phyloP scores from a whole-genome alignment of 2,113 vertebrate genomes.

The Tenrec ecaudatus region DNA sequence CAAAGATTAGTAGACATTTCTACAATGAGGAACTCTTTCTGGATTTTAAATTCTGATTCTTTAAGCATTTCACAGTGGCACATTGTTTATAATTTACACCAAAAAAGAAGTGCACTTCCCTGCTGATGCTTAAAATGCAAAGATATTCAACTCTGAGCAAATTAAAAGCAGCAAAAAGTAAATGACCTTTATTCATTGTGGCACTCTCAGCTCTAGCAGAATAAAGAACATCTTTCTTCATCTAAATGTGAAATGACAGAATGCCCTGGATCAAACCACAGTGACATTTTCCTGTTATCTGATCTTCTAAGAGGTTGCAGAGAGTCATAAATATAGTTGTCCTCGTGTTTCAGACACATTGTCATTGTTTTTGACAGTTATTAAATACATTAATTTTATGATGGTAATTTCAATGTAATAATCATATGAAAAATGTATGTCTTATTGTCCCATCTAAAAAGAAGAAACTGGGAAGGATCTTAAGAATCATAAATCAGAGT shows the following conservation, averaged over 20 bases:
- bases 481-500: conserved; percentile 70
- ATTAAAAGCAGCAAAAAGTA: conserved; percentile 62
- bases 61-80: conserved; percentile 23
- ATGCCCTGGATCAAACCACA: conserved; percentile 72
- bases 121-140: conserved; percentile 52
- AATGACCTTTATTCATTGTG: conserved; percentile 75
- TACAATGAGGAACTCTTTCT: background rate
- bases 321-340: conserved; percentile 82
- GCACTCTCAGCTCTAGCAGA: conserved; percentile 60
- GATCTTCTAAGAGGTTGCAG: conserved; percentile 77
- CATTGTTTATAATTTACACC: conserved; percentile 27
- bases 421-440: conserved; percentile 81
- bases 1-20: conserved; percentile 14
- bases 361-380: conserved; percentile 78
- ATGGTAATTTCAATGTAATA: conserved; percentile 82
- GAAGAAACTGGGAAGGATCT: conserved; percentile 70
- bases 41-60: conserved; percentile 52
- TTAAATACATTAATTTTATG: conserved; percentile 83
- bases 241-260: conserved; percentile 79
- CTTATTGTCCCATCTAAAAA: conserved; percentile 71
- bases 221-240: conserved; percentile 77
- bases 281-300: conserved; percentile 81
- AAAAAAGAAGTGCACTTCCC: conserved; percentile 32
- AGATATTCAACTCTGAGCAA: conserved; percentile 65
- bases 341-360: conserved; percentile 74